Conservation (phyloP, 2,113 vertebrate species). For the Cardinalis cardinalis region DNA sequence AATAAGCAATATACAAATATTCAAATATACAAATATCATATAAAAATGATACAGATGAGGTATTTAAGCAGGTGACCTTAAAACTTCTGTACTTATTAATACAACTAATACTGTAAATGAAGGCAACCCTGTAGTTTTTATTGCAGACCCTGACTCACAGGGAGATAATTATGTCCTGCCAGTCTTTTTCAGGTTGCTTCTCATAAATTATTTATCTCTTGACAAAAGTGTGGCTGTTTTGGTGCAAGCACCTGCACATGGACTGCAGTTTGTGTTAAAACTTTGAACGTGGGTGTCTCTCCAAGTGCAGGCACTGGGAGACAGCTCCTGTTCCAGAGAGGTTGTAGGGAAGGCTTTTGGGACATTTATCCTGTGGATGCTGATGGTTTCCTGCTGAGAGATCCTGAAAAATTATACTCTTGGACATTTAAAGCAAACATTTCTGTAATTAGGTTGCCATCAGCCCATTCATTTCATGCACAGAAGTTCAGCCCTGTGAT, state of each 20-base stretch:
- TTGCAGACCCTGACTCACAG: background rate
- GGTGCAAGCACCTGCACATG: background rate
- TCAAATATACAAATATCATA: background rate
- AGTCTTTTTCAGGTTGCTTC: background rate
- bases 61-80: background rate
- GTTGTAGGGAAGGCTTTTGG: background rate
- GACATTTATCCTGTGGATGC: background rate
- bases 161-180: background rate
- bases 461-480: slow-evolving; percentile 30
- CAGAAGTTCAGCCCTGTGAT: slow-evolving; percentile 14
- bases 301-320: background rate
- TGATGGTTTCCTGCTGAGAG: slow-evolving; percentile 29
- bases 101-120: background rate
- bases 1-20: background rate
- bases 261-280: background rate
- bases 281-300: background rate
- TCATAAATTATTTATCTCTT: background rate
- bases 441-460: slow-evolving; percentile 4
- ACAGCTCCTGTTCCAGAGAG: background rate
- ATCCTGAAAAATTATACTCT: slow-evolving; percentile 25
- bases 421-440: slow-evolving; percentile 30
- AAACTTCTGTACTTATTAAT: background rate
- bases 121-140: background rate
- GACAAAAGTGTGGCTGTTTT: background rate
- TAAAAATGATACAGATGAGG: background rate